phyloP scores from a whole-genome alignment of 2,888 invertebrate genomes.

The Eupeodes latifasciatus region DNA sequence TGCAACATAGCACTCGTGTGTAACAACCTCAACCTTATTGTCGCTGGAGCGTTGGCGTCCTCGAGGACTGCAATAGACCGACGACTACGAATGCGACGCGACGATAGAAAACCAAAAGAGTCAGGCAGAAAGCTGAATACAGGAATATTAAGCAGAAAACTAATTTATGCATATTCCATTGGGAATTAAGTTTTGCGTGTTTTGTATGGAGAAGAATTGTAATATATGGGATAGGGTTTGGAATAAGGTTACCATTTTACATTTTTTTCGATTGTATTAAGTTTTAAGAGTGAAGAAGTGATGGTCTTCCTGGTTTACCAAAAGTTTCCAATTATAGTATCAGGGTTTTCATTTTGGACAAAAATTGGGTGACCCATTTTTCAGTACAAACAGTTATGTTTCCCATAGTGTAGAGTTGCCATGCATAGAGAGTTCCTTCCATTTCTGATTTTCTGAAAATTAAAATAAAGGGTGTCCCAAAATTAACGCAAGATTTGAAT shows the following conservation, averaged over 20 bases:
- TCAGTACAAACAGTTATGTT: too few relatives aligned
- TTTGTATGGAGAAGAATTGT: neutral
- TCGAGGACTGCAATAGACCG: neutral
- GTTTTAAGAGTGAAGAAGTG: too few relatives aligned
- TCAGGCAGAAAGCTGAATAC: neutral
- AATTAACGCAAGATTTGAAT: too few relatives aligned
- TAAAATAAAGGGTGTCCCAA: too few relatives aligned
- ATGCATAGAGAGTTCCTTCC: too few relatives aligned
- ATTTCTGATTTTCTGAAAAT: too few relatives aligned
- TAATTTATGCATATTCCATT: slow-evolving; percentile 25
- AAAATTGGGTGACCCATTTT: too few relatives aligned
- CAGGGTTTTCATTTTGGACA: too few relatives aligned
- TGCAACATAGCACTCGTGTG: neutral
- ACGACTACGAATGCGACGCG: neutral
- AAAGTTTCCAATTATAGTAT: too few relatives aligned
- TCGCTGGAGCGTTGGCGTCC: neutral
- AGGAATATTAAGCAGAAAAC: slow-evolving; percentile 3
- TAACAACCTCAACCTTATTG: neutral
- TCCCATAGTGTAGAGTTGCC: too few relatives aligned
- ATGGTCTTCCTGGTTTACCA: too few relatives aligned
- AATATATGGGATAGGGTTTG: neutral
- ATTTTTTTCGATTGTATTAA: too few relatives aligned
- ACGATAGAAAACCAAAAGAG: neutral
- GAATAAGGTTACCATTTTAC: neutral
- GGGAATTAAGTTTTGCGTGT: slow-evolving; percentile 19